Evolutionary conservation across 2,113 vertebrate genomes (phyloP), one percentile per base, ranked within the genome.

Genomic region (Ciconia stormi): DNA sequence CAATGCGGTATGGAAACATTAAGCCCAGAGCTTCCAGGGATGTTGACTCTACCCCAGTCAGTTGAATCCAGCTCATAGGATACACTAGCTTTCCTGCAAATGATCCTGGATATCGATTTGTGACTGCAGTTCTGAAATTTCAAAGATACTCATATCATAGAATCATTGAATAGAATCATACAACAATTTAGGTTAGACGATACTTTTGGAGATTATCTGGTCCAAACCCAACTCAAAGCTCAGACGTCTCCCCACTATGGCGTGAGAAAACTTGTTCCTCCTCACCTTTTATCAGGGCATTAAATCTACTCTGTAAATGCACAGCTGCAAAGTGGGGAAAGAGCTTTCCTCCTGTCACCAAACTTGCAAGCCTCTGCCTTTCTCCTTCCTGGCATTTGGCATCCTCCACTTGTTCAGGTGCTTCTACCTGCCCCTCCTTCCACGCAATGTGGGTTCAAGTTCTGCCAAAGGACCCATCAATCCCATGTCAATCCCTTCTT

Each of bases 401-500:
- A 27, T 79, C 23, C 40, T 74, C 50, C n/a, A 0, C 14, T 58
- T 85, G 21, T 32, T 86, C 30, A 76, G 62, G 11, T 23, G 6
- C 13, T 74, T 79, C 74, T 74, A 11, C 23, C 16, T 61, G 44
- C 8, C 1, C 4, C 16, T 81, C 16, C 29, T 88, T 74, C 16
- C 19, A 59, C 7, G 5, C 2, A 30, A 1, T 11, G 3, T 18
- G 20, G 8, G 6, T 50, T 83, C 30, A 38, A 9, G 13, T 61
- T 83, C 27, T 79, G 34, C 27, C n/a, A 76, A 66, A 58, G 21
- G 47, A 67, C 13, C 7, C 0, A 0, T 17, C 2, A 3, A 3
- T 84, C 16, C 16, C 3, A 0, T 11, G 7, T 20, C 1, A 1
- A 47, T 47, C 13, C 25, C 21, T 62, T 66, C 26, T 7, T 30